Percentiles rank a stretch among this genome's conserved stretches.
phyloP scores from a whole-genome alignment of 2,888 invertebrate genomes.

The Dascillus cervinus region DNA sequence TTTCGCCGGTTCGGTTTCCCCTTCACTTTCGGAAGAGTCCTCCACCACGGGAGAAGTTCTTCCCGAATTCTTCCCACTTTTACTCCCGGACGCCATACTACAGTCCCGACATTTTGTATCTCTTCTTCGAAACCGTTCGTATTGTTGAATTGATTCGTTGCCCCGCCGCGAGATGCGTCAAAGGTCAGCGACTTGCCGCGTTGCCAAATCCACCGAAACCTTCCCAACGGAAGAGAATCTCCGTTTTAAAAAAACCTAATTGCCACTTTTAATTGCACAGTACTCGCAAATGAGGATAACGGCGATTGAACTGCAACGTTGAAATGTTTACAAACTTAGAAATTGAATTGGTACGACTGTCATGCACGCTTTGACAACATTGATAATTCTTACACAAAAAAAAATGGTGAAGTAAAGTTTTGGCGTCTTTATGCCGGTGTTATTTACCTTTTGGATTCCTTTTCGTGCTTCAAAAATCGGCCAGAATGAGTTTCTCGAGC shows the following conservation, averaged over 20 bases:
- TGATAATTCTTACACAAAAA: background rate
- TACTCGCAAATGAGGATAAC: too few relatives aligned
- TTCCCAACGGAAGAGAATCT: too few relatives aligned
- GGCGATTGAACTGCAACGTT: too few relatives aligned
- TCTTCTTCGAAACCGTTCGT: slow-evolving; percentile 9
- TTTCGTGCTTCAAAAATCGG: slow-evolving; percentile 1
- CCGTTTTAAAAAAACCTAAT: too few relatives aligned
- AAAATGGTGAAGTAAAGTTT: background rate
- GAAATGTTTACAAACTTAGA: too few relatives aligned
- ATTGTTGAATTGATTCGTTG: too few relatives aligned
- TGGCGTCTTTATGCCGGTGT: background rate
- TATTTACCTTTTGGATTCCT: slow-evolving; percentile 4
- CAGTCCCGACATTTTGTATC: slow-evolving; percentile 19
- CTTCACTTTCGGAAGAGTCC: slow-evolving; percentile 74
- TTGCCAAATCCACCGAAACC: slow-evolving; percentile 10
- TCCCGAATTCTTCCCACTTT: slow-evolving; percentile 37
- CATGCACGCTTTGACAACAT: background rate
- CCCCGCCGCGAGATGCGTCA: slow-evolving; percentile 8
- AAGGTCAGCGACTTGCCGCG: slow-evolving; percentile 14
- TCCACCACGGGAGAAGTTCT: slow-evolving; percentile 40
- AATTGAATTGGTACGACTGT: too few relatives aligned
- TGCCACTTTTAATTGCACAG: too few relatives aligned
- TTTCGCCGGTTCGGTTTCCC: slow-evolving; percentile 70
- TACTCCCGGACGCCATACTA: slow-evolving; percentile 35
- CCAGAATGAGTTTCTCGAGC: slow-evolving; percentile 92